These are phyloP conservation scores for Bacillus rossius DNA, from an alignment of 1,140 invertebrate genomes.

Conservation along the genomic window DNA sequence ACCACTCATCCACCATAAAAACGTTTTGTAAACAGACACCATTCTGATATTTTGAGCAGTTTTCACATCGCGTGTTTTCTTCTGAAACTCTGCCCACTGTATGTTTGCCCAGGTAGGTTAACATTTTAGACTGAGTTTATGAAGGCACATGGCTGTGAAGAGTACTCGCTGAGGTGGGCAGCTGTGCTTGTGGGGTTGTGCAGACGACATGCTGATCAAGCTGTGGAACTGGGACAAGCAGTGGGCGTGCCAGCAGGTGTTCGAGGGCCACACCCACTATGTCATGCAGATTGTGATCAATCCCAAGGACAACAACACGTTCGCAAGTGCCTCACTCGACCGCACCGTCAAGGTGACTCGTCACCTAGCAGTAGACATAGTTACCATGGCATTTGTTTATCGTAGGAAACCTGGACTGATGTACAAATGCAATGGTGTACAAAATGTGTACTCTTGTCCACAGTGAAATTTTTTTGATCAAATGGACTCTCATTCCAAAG, in stretches of 20 bases:
- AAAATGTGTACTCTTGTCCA: background rate
- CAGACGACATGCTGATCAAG: conserved; percentile 99
- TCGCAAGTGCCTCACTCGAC: conserved; percentile 97
- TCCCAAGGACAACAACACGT: conserved; percentile 99
- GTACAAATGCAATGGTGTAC: background rate
- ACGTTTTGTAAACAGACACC: too few relatives aligned
- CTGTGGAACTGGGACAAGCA: conserved; percentile 99
- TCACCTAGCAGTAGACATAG: background rate
- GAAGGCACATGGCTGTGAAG: background rate
- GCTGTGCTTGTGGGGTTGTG: too few relatives aligned
- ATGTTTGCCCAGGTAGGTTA: too few relatives aligned
- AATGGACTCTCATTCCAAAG: background rate
- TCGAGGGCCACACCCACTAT: conserved; percentile 98
- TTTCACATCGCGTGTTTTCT: too few relatives aligned
- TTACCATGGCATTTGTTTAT: background rate
- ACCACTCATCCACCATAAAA: too few relatives aligned
- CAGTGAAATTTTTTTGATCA: background rate
- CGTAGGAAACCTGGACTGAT: background rate
- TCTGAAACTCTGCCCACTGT: too few relatives aligned
- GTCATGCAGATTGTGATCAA: conserved; percentile 99
- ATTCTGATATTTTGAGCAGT: too few relatives aligned
- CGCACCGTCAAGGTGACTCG: conserved; percentile 88
- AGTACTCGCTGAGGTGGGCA: too few relatives aligned
- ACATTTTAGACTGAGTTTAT: background rate
- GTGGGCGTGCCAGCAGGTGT: conserved; percentile 95